Evolutionary conservation across 2,888 invertebrate genomes (phyloP).

Genomic region (Lottia scabra): DNA sequence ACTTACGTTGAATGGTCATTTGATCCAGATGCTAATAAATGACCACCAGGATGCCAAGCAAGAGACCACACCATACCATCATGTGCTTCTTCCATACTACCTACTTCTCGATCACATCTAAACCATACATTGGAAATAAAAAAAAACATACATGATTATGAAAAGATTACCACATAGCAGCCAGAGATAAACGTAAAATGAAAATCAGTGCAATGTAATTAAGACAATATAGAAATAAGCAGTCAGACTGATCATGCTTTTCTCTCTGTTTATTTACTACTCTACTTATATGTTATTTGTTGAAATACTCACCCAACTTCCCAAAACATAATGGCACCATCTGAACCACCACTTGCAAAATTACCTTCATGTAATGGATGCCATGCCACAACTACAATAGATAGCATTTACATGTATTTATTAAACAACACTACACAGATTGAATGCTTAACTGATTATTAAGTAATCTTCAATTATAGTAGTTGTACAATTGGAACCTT

Average conservation of each 20-base stretch:
- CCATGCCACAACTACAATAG: constrained; percentile 81
- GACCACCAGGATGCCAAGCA: constrained; percentile 99
- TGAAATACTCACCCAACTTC: constrained; percentile 83
- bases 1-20: constrained; percentile 90
- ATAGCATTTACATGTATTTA: not conserved
- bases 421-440: no score
- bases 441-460: no score
- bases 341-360: constrained; percentile 98
- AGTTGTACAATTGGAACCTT: no score
- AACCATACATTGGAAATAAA: constrained; percentile 14
- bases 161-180: not conserved
- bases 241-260: no score
- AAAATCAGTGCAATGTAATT: no score
- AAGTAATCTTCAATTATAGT: no score
- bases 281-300: not conserved
- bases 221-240: no score
- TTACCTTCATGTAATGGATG: constrained; percentile 97
- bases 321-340: constrained; percentile 99
- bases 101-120: constrained; percentile 91
- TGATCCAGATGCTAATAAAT: constrained; percentile 98
- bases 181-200: no score
- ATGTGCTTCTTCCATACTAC: constrained; percentile 97
- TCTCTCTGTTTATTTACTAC: no score
- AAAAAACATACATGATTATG: not conserved
- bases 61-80: constrained; percentile 99